Percentiles rank a stretch among this genome's conserved stretches.
These are phyloP conservation scores for Muscidifurax raptorellus DNA, from an alignment of 1,140 invertebrate species.

Conservation along the genomic window DNA sequence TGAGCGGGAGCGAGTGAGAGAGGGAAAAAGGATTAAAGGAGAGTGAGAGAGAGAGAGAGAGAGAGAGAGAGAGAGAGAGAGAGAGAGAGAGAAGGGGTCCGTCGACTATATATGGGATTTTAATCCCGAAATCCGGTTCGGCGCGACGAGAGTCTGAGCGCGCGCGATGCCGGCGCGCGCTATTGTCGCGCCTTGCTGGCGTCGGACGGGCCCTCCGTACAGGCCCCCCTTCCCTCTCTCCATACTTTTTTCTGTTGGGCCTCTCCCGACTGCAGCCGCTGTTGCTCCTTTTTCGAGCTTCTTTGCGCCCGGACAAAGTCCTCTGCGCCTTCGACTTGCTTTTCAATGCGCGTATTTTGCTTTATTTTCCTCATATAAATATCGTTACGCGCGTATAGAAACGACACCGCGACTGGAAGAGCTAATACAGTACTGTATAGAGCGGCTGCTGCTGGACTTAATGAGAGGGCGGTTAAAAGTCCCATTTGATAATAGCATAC, in stretches of 20 bases:
- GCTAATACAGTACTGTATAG: background rate
- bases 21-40: constrained; percentile 37
- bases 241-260: background rate
- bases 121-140: constrained; percentile 70
- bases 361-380: background rate
- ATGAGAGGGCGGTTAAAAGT: background rate
- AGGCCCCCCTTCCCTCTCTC: constrained; percentile 41
- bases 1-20: background rate
- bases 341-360: background rate
- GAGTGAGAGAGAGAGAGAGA: no score
- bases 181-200: constrained; percentile 64
- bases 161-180: constrained; percentile 44
- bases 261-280: background rate
- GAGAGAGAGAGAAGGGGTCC: constrained; percentile 15
- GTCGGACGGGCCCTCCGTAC: constrained; percentile 54
- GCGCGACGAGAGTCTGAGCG: constrained; percentile 33
- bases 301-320: background rate
- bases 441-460: background rate
- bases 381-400: background rate
- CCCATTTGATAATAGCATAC: constrained; percentile 38
- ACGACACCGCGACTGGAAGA: background rate
- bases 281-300: background rate
- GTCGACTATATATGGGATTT: constrained; percentile 49
- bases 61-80: constrained; percentile 38
- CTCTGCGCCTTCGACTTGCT: background rate